Percentiles rank a stretch among this genome's conserved stretches.
Conservation (phyloP, 2,797 vertebrate genomes). For the Pogoniulus pusillus region DNA sequence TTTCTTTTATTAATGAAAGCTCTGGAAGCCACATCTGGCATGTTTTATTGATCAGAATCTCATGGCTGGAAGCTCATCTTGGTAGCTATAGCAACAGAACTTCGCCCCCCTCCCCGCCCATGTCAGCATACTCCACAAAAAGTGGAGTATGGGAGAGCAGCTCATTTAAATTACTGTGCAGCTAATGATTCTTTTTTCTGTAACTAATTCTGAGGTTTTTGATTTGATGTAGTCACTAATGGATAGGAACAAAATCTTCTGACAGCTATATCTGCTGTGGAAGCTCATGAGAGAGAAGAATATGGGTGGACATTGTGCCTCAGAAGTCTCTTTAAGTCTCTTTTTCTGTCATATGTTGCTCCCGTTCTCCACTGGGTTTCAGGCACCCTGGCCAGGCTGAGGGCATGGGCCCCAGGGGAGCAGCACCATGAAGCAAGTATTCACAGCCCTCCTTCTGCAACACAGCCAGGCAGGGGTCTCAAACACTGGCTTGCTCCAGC, state of each 20-base stretch:
- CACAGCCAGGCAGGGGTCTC: not conserved
- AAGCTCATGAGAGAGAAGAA: not conserved
- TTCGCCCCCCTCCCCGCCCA: not conserved
- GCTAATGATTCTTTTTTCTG: constrained; percentile 30
- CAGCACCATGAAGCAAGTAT: accelerated
- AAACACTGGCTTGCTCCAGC: not conserved
- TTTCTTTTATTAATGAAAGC: constrained; percentile 39
- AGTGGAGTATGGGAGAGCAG: not conserved
- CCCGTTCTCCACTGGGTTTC: not conserved
- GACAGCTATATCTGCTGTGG: not conserved
- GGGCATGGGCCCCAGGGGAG: accelerated
- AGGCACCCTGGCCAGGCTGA: not conserved
- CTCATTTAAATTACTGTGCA: constrained; percentile 25
- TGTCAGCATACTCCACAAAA: not conserved
- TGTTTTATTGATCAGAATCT: constrained; percentile 65
- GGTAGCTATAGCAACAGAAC: constrained; percentile 57
- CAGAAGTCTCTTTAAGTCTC: not conserved
- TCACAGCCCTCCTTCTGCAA: not conserved
- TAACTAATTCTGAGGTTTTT: not conserved
- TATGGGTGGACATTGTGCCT: not conserved
- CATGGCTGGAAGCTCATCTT: constrained; percentile 31
- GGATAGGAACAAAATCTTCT: constrained; percentile 6
- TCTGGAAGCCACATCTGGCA: constrained; percentile 51
- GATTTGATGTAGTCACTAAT: constrained; percentile 30
- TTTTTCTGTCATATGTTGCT: not conserved